phyloP scores from a whole-genome alignment of 1,140 invertebrate genomes.

The Camponotus floridanus region DNA sequence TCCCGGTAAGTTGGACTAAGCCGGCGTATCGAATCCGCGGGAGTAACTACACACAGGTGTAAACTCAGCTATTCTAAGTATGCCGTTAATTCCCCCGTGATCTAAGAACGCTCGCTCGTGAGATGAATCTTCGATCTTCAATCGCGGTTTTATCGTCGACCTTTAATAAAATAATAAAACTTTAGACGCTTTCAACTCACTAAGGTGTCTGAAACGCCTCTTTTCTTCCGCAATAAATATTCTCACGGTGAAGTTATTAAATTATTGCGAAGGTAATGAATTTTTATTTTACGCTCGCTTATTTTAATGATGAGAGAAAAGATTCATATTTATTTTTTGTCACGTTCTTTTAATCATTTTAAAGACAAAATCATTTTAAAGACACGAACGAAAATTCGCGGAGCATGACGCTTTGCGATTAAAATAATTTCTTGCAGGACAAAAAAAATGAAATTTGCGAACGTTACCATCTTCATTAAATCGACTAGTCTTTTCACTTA shows the following conservation, averaged over 20 bases:
- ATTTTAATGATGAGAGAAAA: constrained; percentile 9
- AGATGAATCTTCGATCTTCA: background rate
- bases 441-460: background rate
- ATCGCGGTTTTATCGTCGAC: constrained; percentile 17
- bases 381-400: background rate
- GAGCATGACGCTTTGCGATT: background rate
- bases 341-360: no score
- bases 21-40: constrained; percentile 52
- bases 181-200: background rate
- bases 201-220: background rate
- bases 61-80: constrained; percentile 52
- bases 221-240: background rate
- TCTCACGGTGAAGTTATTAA: background rate
- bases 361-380: background rate
- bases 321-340: background rate
- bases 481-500: constrained; percentile 33
- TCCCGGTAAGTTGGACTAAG: constrained; percentile 50
- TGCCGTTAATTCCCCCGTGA: constrained; percentile 32
- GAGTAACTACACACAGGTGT: constrained; percentile 57
- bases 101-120: constrained; percentile 1
- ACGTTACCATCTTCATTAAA: constrained; percentile 23
- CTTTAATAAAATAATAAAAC: constrained; percentile 1
- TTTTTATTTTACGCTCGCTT: background rate
- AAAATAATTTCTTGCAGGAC: background rate
- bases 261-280: background rate